Conservation (phyloP, 2,888 invertebrate genomes). For the Drosophila atripex region DNA sequence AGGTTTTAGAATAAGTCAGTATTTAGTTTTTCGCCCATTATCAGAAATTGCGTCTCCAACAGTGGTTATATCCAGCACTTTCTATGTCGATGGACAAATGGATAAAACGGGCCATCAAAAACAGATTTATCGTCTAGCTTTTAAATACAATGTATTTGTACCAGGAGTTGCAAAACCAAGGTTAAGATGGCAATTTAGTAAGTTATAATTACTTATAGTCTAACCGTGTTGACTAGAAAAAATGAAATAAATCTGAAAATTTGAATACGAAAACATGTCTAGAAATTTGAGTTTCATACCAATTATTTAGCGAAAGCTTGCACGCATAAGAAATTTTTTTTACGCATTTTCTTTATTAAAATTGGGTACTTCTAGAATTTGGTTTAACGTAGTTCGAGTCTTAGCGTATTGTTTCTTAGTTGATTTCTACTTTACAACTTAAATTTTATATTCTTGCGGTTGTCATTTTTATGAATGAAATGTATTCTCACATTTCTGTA, state of each 20-base stretch:
- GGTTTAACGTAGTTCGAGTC: constrained; percentile 69
- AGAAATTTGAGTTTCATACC: constrained; percentile 13
- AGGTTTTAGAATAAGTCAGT: background rate
- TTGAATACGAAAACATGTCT: background rate
- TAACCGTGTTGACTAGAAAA: background rate
- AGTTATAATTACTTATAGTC: background rate
- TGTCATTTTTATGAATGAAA: constrained; percentile 34
- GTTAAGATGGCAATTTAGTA: background rate
- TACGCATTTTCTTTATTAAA: constrained; percentile 42
- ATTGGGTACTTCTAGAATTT: constrained; percentile 49
- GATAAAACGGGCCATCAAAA: background rate
- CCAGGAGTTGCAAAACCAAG: background rate
- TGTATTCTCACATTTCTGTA: constrained; percentile 8
- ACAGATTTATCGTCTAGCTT: constrained; percentile 2
- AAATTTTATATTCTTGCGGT: constrained; percentile 45
- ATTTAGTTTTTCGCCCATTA: background rate
- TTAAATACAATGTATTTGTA: background rate
- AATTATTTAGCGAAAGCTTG: constrained; percentile 32
- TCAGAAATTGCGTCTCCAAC: background rate
- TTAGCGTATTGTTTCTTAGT: constrained; percentile 44
- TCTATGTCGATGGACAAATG: background rate
- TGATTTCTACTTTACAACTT: constrained; percentile 44
- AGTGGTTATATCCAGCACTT: background rate
- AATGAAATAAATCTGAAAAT: background rate
- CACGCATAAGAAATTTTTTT: constrained; percentile 24